Base-by-base conservation (phyloP, 2,113 vertebrate genomes). In the Anser brachyrhynchus region DNA sequence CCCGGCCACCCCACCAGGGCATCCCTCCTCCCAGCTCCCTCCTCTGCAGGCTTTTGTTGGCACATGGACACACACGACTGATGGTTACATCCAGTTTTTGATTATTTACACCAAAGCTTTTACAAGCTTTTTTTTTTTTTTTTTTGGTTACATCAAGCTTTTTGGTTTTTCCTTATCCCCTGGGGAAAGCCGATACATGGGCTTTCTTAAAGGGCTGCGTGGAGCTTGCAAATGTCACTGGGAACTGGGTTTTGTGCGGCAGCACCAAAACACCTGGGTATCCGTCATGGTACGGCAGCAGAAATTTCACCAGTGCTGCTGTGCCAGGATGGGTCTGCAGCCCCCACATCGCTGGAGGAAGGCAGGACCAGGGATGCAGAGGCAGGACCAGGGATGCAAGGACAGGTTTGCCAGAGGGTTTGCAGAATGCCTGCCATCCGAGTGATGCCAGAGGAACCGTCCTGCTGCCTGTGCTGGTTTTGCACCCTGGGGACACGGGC, bases 401-500 rank as follows among this genome's bases (percentile, higher is more conserved):
- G 28, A 12, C 21, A 3, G 18, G 44, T 46, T 10, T 1, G 43
- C 20, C 0, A 1, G 29, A 43, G 0, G 0, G 13, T 31, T 39
- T 49, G 78, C 17, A 2, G 46, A 7, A 26, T 1, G 19, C 39
- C 85, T 12, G 59, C 25, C 3, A 1, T 3, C 1, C 3, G 28
- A 44, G 29, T 0, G 2, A 9, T 33, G 70, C 46, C 0, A 13
- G 58, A 74, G 78, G 41, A 59, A 3, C 43, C 0, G 4, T 33
- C 37, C 58, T 89, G 77, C 80, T 79, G 88, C 90, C 4, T 33
- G 29, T 21, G 0, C 15, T 37, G 33, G 41, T 43, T 80, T 71
- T 57, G 43, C 7, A 46, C 57, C 31, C 62, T 16, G 78, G 17
- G 92, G 44, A 19, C 61, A 26, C 3, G 2, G 5, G 44, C 44